Conservation (phyloP, 2,797 vertebrate genomes). For the Oryzias sinensis region DNA sequence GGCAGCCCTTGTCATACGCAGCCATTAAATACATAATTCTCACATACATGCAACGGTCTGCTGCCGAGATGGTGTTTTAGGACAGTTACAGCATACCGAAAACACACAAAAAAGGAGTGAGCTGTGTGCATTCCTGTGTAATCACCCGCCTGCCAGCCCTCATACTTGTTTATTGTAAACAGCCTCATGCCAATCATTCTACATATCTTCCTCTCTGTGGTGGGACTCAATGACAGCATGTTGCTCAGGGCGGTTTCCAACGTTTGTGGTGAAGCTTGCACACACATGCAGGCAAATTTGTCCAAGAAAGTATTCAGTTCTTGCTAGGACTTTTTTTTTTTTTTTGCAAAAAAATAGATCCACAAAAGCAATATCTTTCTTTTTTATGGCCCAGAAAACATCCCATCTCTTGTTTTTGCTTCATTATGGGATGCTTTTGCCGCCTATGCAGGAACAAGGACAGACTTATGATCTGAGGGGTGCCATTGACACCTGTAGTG, state of each 20-base stretch:
- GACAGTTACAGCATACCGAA: slow-evolving; percentile 9
- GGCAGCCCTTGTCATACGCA: slow-evolving; percentile 11
- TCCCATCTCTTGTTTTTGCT: neutral
- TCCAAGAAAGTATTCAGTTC: slow-evolving; percentile 11
- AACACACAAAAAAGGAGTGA: slow-evolving; percentile 25
- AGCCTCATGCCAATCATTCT: slow-evolving; percentile 63
- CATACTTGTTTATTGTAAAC: slow-evolving; percentile 72
- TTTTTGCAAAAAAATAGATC: slow-evolving; percentile 17
- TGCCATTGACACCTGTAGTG: slow-evolving; percentile 11
- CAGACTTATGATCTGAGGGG: slow-evolving; percentile 16
- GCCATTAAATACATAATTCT: slow-evolving; percentile 28
- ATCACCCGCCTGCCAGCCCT: slow-evolving; percentile 53
- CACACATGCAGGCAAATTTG: slow-evolving; percentile 38
- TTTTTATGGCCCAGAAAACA: slow-evolving; percentile 6
- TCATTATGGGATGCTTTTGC: slow-evolving; percentile 17
- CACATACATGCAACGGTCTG: slow-evolving; percentile 20
- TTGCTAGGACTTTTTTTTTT: slow-evolving; percentile 15
- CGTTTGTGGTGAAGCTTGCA: slow-evolving; percentile 33
- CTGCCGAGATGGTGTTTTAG: slow-evolving; percentile 27
- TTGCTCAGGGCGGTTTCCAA: slow-evolving; percentile 50
- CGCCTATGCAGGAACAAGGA: slow-evolving; percentile 11
- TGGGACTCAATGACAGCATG: slow-evolving; percentile 37
- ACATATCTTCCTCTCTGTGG: slow-evolving; percentile 21
- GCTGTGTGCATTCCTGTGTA: slow-evolving; percentile 65
- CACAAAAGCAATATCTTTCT: neutral